These are phyloP conservation scores for Crocidura indochinensis DNA, from an alignment of 2,797 vertebrate genomes.

Conservation along the genomic window DNA sequence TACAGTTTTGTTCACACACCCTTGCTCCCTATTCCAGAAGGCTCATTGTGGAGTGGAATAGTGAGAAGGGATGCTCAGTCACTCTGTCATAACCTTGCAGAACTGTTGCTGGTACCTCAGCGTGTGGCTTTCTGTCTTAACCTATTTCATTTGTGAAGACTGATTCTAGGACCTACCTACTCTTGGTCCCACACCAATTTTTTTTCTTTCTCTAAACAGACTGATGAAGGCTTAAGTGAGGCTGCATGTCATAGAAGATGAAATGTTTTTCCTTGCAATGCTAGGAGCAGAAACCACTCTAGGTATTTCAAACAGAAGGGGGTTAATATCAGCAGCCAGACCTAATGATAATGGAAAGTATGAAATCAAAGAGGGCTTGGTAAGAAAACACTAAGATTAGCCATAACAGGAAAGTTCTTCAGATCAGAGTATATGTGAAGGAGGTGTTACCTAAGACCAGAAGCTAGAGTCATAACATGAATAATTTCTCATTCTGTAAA, in stretches of 20 bases:
- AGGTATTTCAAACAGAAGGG: constrained; percentile 38
- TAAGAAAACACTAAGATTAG: background rate
- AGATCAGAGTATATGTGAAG: background rate
- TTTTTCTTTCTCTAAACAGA: constrained; percentile 77
- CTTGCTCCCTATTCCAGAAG: background rate
- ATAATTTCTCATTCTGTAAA: too few relatives aligned
- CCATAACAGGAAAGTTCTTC: constrained; percentile 2
- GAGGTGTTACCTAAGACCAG: background rate
- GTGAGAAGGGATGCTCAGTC: constrained; percentile 59
- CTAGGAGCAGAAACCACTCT: constrained; percentile 54
- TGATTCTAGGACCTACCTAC: constrained; percentile 68
- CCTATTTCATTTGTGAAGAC: constrained; percentile 77
- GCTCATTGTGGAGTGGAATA: background rate
- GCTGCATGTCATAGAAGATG: constrained; percentile 72
- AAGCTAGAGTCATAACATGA: background rate
- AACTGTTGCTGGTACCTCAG: constrained; percentile 71
- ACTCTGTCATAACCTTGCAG: constrained; percentile 76
- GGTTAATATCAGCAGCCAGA: constrained; percentile 37
- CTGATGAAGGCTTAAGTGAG: constrained; percentile 70
- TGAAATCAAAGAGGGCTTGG: constrained; percentile 12
- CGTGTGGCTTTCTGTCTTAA: constrained; percentile 68
- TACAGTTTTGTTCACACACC: background rate
- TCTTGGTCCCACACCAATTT: constrained; percentile 68
- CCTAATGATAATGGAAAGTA: constrained; percentile 27
- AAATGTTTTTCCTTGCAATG: constrained; percentile 62